Percentiles rank a stretch among this genome's conserved stretches.
phyloP scores from a whole-genome alignment of 2,113 vertebrate genomes.

The Amphiprion percula region DNA sequence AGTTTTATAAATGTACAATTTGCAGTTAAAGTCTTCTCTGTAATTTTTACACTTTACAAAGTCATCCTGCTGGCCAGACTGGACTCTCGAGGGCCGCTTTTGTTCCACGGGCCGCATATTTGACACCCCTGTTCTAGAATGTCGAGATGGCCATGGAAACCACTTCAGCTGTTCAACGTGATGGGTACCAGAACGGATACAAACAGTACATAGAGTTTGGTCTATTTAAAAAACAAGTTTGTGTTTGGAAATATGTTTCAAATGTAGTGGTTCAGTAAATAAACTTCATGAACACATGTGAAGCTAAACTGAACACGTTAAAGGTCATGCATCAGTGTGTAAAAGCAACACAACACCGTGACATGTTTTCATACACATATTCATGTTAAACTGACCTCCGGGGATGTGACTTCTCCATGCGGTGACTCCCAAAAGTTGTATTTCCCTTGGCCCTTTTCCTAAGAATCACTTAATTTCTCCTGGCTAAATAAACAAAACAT shows the following conservation, averaged over 20 bases:
- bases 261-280: not conserved
- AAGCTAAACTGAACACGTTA: conserved; percentile 16
- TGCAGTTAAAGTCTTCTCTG: no score
- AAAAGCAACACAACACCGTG: conserved; percentile 21
- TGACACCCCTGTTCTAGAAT: no score
- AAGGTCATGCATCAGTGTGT: conserved; percentile 54
- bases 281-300: not conserved
- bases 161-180: not conserved
- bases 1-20: no score
- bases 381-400: conserved; percentile 47
- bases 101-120: no score
- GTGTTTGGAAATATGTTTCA: not conserved
- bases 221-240: not conserved
- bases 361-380: conserved; percentile 50
- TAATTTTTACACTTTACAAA: no score
- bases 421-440: conserved; percentile 52
- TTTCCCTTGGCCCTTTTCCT: conserved; percentile 58
- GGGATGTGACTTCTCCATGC: conserved; percentile 43
- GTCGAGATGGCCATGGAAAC: no score
- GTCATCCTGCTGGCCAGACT: no score
- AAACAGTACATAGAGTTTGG: not conserved
- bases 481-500: conserved; percentile 70
- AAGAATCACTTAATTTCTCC: conserved; percentile 61
- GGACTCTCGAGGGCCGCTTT: no score
- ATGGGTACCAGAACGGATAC: not conserved